A percentile compares a stretch with the other conserved stretches of the same genome.
Evolutionary conservation across 1,140 invertebrate species (phyloP).

Genomic region (Pachypsylla venusta): DNA sequence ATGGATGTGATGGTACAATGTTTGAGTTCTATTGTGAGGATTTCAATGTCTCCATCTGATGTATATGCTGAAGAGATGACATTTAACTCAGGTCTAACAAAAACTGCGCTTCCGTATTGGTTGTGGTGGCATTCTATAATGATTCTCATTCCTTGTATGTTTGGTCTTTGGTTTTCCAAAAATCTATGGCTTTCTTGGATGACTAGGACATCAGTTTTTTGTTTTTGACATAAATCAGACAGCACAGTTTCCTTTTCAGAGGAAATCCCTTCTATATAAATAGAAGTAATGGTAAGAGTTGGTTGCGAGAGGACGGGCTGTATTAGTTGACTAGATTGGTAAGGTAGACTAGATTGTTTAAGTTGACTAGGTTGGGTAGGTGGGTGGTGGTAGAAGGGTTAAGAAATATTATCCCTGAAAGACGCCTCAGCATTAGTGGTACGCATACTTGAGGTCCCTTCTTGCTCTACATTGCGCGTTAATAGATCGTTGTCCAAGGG

Average conservation of each 20-base stretch:
- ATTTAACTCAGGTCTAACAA: background rate
- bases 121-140: constrained; percentile 1
- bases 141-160: constrained; percentile 15
- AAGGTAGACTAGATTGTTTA: too few species aligned
- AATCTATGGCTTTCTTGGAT: constrained; percentile 12
- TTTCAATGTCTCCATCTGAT: constrained; percentile 1
- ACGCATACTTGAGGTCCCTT: too few species aligned
- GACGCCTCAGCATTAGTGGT: too few species aligned
- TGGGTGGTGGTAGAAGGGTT: too few species aligned
- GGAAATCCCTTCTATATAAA: constrained; percentile 11
- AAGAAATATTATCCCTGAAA: too few species aligned
- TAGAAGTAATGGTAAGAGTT: too few species aligned
- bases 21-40: constrained; percentile 14
- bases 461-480: too few species aligned
- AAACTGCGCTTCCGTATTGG: constrained; percentile 12
- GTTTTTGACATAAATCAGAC: background rate
- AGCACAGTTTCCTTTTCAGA: constrained; percentile 11
- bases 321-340: too few species aligned
- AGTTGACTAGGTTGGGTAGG: too few species aligned
- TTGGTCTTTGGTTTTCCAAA: constrained; percentile 1
- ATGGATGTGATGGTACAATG: constrained; percentile 11
- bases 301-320: too few species aligned
- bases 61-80: background rate
- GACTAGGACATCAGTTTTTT: constrained; percentile 9
- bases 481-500: too few species aligned